These are phyloP conservation scores for Potorous gilbertii DNA, from an alignment of 2,797 vertebrate species.

Conservation along the genomic window DNA sequence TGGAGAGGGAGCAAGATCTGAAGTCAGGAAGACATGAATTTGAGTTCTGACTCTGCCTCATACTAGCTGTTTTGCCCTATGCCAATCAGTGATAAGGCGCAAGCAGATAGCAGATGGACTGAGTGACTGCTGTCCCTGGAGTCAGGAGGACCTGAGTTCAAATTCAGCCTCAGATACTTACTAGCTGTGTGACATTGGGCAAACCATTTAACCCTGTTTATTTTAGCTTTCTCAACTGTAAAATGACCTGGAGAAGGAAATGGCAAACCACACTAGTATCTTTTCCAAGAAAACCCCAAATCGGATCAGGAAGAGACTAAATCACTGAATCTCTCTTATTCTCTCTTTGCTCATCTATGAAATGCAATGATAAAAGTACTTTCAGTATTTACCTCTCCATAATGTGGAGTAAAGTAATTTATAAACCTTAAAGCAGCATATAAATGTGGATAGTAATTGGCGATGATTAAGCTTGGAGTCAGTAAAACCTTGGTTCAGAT, in stretches of 20 bases:
- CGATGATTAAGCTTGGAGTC: too few relatives aligned
- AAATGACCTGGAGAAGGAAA: too few relatives aligned
- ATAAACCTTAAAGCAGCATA: background rate
- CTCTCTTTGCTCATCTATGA: background rate
- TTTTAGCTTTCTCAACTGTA: too few relatives aligned
- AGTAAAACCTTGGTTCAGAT: too few relatives aligned
- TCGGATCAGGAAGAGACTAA: background rate
- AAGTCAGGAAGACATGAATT: too few relatives aligned
- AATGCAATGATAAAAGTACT: background rate
- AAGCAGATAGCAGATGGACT: background rate
- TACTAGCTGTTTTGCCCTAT: background rate
- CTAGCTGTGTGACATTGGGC: background rate
- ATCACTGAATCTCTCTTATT: background rate
- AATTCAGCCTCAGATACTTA: background rate
- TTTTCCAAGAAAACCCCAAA: too few relatives aligned
- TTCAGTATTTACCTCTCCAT: background rate
- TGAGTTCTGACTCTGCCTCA: background rate
- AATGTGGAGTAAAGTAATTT: background rate
- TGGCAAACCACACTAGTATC: too few relatives aligned
- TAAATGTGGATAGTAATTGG: too few relatives aligned
- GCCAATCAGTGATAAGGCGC: background rate
- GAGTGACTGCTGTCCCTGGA: background rate
- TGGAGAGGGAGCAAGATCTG: too few relatives aligned
- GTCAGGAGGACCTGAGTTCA: background rate
- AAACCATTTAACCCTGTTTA: background rate